phyloP scores from a whole-genome alignment of 2,113 vertebrate species.

The Todiramphus saurophagus region DNA sequence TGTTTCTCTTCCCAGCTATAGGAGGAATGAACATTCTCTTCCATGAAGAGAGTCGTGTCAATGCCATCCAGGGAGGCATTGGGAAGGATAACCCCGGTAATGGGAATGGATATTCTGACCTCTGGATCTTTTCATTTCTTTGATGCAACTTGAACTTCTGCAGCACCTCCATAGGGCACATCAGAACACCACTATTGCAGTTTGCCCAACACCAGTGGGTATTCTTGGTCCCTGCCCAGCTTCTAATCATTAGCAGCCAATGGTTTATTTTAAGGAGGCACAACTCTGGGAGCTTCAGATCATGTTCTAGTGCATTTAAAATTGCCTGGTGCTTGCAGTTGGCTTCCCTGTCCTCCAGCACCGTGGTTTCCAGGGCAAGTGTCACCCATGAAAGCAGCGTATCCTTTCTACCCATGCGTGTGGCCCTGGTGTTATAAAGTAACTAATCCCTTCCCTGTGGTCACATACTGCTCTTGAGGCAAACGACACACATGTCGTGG shows the following conservation, averaged over 20 bases:
- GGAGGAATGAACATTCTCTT: not conserved
- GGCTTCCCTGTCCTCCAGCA: not conserved
- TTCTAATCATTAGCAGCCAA: not conserved
- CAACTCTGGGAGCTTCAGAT: not conserved
- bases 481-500: not conserved
- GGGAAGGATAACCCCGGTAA: not conserved
- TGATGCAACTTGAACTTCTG: not conserved
- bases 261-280: not conserved
- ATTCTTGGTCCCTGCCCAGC: not conserved
- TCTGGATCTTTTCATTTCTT: not conserved
- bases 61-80: not conserved
- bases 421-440: not conserved
- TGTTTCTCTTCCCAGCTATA: not conserved
- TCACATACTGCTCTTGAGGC: not conserved
- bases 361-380: not conserved
- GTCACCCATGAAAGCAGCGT: not conserved
- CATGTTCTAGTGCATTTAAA: not conserved
- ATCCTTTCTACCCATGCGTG: not conserved
- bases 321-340: not conserved
- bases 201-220: fast-evolving
- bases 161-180: not conserved
- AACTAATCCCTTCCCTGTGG: not conserved
- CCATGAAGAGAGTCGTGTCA: not conserved
- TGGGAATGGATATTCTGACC: not conserved
- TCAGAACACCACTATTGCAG: not conserved